These are phyloP conservation scores for Syrmaticus mikado DNA, from an alignment of 2,113 vertebrate species.

Conservation along the genomic window DNA sequence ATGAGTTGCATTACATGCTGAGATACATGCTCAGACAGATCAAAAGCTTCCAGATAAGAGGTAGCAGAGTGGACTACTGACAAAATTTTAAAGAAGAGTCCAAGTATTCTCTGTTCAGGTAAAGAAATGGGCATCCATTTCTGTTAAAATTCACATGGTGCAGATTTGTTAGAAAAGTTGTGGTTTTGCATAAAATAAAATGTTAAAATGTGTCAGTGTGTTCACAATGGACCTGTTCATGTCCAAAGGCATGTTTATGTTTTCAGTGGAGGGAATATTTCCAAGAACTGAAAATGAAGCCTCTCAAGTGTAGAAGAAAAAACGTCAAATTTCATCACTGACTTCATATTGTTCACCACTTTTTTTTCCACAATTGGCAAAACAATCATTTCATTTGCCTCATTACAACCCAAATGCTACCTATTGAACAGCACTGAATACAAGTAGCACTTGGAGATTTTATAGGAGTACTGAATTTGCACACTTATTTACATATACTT, in stretches of 20 bases:
- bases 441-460: background rate
- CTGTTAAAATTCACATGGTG: background rate
- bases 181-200: background rate
- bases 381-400: background rate
- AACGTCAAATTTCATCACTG: background rate
- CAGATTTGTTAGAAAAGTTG: background rate
- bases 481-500: background rate
- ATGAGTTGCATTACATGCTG: background rate
- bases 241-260: background rate
- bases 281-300: conserved; percentile 7
- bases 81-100: background rate
- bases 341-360: background rate
- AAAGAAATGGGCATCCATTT: background rate
- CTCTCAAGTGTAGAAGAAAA: background rate
- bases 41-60: background rate
- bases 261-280: background rate
- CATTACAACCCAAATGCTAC: background rate
- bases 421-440: background rate
- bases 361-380: background rate
- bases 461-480: background rate
- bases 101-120: background rate
- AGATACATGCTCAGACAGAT: background rate
- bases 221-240: background rate
- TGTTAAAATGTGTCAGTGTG: background rate
- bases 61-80: background rate